phyloP scores from a whole-genome alignment of 2,797 vertebrate species.

The Lutjanus argentimaculatus region DNA sequence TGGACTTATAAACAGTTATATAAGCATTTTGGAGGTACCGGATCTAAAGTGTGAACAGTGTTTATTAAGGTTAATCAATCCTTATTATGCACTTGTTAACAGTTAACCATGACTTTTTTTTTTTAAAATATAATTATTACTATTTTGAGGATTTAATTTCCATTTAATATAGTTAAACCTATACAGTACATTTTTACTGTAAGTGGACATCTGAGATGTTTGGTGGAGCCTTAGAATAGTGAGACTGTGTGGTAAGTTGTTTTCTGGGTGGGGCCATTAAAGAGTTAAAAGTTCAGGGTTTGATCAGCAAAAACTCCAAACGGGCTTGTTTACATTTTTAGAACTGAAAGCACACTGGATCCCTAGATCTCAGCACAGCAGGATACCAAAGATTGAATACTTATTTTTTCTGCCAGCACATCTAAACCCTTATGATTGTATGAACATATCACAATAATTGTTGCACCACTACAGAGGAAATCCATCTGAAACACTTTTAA shows the following conservation, averaged over 20 bases:
- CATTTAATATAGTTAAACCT: too few relatives aligned
- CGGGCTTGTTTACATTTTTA: not conserved
- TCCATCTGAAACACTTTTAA: conserved; percentile 10
- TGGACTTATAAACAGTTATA: too few relatives aligned
- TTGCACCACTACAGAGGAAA: not conserved
- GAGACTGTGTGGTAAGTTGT: not conserved
- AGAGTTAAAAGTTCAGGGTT: not conserved
- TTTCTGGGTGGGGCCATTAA: not conserved
- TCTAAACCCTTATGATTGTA: not conserved
- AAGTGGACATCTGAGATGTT: too few relatives aligned
- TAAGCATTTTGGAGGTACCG: too few relatives aligned
- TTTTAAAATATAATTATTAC: too few relatives aligned
- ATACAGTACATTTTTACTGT: too few relatives aligned
- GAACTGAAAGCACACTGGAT: not conserved
- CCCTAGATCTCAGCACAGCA: not conserved
- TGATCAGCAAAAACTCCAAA: not conserved
- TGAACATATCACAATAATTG: not conserved
- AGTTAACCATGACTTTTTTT: too few relatives aligned
- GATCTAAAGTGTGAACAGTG: too few relatives aligned
- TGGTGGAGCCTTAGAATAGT: too few relatives aligned
- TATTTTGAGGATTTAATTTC: too few relatives aligned
- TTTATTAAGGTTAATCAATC: too few relatives aligned
- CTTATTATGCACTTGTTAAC: too few relatives aligned
- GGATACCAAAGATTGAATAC: not conserved
- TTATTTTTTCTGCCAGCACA: not conserved